phyloP scores from a whole-genome alignment of 2,888 invertebrate genomes.

The Drosophila quinaria region DNA sequence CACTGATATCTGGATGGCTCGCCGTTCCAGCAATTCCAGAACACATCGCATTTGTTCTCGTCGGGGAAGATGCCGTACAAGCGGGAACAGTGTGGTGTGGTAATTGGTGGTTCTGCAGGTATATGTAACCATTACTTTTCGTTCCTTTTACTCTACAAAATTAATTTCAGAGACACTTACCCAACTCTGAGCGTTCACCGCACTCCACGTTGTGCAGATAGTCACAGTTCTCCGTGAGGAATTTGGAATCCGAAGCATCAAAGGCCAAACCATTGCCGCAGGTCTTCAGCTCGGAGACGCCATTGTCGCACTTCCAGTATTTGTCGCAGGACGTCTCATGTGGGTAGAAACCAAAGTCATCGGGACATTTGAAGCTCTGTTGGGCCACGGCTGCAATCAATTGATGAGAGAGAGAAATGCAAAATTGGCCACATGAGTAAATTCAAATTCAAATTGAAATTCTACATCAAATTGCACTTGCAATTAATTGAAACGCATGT shows the following conservation, averaged over 20 bases:
- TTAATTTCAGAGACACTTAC: slow-evolving; percentile 86
- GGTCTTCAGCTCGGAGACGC: slow-evolving; percentile 94
- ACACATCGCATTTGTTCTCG: slow-evolving; percentile 94
- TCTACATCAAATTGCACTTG: slow-evolving; percentile 9
- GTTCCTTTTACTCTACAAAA: not conserved
- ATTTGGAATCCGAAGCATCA: slow-evolving; percentile 95
- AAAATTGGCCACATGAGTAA: slow-evolving; percentile 37
- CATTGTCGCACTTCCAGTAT: slow-evolving; percentile 98
- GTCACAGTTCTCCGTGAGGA: slow-evolving; percentile 97
- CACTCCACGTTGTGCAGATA: slow-evolving; percentile 98
- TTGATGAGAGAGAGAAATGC: slow-evolving; percentile 45
- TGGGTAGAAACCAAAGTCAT: slow-evolving; percentile 97
- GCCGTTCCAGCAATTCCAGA: slow-evolving; percentile 99
- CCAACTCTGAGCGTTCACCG: slow-evolving; percentile 94
- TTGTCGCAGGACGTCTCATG: slow-evolving; percentile 96
- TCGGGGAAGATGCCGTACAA: slow-evolving; percentile 97
- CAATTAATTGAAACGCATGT: slow-evolving; percentile 52
- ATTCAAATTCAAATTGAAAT: slow-evolving; percentile 17
- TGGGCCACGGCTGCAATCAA: slow-evolving; percentile 89
- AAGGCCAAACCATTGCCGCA: slow-evolving; percentile 98
- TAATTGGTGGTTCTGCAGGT: slow-evolving; percentile 92
- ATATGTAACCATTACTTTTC: not conserved
- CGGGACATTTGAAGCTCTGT: slow-evolving; percentile 96
- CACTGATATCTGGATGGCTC: slow-evolving; percentile 97
- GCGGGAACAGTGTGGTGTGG: slow-evolving; percentile 93